Evolutionary conservation across 2,888 invertebrate genomes (phyloP), one percentile per base, ranked within the genome.

Genomic region (Scaeva pyrastri): DNA sequence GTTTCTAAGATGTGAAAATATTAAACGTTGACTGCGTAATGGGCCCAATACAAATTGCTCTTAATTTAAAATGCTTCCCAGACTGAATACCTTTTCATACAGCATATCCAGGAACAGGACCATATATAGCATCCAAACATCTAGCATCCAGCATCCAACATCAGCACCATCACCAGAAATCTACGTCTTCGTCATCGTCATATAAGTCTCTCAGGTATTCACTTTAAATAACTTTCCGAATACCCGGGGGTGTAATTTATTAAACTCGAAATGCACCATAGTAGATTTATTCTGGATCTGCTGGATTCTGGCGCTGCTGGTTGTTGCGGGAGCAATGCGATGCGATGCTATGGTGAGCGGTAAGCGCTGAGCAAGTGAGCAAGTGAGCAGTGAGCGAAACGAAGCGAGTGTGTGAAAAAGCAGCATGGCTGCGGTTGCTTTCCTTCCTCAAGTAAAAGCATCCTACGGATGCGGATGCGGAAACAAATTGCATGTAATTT

Each of bases 401-500:
- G 16, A 50, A 39, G 45, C 48, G 73, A 62, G 72, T 77, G 77
- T 77, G 82, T 74, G 82, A 86, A 82, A 75, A 77, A 86, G 86
- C 81, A 85, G 76, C 64, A 86, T 82, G 86, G 70, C 73, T 86
- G 86, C 82, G 86, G 86, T 82, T 82, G 68, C 70, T 60, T 73
- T 82, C 73, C 45, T 58, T 77, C 48, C 64, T 70, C 36, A 41
- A 72, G 82, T 77, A 82, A 86, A 86, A 86, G 82, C 86, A 82
- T 86, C 73, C 77, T 52, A 70, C 73, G 73, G 86, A 86, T 82
- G 74, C 73, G 73, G 86, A 86, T 82, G 74, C 82, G 86, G 82
- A 86, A 86, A 86, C 70, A 86, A 86, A 86, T 86, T 86, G 82
- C 77, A 86, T 86, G 86, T 86, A 86, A 86, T 86, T 86, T 86